Conservation (phyloP, 2,888 invertebrate genomes). For the Hirtodrosophila trivittata region DNA sequence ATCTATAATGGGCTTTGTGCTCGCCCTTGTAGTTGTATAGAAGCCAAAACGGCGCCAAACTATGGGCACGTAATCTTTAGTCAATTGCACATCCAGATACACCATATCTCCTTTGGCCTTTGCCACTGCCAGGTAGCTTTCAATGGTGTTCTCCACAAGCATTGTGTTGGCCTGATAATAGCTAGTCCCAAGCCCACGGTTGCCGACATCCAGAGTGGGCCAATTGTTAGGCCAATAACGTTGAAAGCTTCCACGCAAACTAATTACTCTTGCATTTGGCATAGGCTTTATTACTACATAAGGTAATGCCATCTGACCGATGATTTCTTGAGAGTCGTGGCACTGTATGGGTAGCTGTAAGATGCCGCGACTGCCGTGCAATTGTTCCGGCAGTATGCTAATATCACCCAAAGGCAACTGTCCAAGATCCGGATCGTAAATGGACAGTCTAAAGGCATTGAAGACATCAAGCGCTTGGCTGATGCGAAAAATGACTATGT, state of each 20-base stretch:
- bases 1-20: conserved; percentile 86
- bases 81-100: conserved; percentile 98
- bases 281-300: conserved; percentile 84
- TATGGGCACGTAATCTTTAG: conserved; percentile 96
- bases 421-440: conserved; percentile 41
- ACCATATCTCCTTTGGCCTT: conserved; percentile 97
- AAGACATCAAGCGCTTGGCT: conserved; percentile 55
- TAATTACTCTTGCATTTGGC: conserved; percentile 85
- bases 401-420: conserved; percentile 88
- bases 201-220: conserved; percentile 96
- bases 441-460: conserved; percentile 61
- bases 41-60: conserved; percentile 96
- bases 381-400: conserved; percentile 91
- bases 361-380: conserved; percentile 89
- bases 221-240: conserved; percentile 94
- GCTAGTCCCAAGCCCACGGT: conserved; percentile 95
- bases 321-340: conserved; percentile 88
- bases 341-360: conserved; percentile 87
- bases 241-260: conserved; percentile 91
- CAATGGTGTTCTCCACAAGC: conserved; percentile 93
- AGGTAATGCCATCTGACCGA: conserved; percentile 89
- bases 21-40: conserved; percentile 87
- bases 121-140: conserved; percentile 94
- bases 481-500: conserved; percentile 72
- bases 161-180: conserved; percentile 90